These are phyloP conservation scores for Lepidostoma basale DNA, from an alignment of 1,140 invertebrate species.

Conservation along the genomic window DNA sequence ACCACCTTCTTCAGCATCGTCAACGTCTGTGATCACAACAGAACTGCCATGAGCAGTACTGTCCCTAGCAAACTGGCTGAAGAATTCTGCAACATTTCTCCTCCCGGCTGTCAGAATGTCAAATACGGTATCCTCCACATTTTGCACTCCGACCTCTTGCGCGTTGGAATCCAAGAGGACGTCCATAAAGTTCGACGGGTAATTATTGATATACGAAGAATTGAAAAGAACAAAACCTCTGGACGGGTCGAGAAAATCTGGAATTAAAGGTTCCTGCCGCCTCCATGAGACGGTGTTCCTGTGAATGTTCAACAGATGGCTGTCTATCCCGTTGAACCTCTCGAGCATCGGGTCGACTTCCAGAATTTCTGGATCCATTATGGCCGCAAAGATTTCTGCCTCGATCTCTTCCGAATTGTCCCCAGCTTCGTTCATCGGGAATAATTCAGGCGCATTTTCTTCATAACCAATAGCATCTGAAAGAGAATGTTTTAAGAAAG, in stretches of 20 bases:
- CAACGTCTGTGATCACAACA: too few relatives aligned
- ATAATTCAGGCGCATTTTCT: background rate
- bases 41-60: too few relatives aligned
- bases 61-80: background rate
- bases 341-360: slow-evolving; percentile 25
- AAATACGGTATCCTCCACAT: slow-evolving; percentile 28
- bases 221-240: slow-evolving; percentile 14
- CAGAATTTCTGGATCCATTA: slow-evolving; percentile 31
- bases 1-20: too few relatives aligned
- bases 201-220: background rate
- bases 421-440: background rate
- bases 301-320: slow-evolving; percentile 21
- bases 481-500: too few relatives aligned
- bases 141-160: slow-evolving; percentile 20
- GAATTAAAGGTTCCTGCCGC: background rate
- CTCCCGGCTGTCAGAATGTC: slow-evolving; percentile 22
- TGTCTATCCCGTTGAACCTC: slow-evolving; percentile 17
- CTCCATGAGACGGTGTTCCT: background rate
- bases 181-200: slow-evolving; percentile 30
- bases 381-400: slow-evolving; percentile 25
- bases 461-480: background rate
- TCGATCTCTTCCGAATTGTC: slow-evolving; percentile 10
- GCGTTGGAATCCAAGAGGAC: slow-evolving; percentile 31
- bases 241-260: background rate
- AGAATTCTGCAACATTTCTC: background rate